Conservation (phyloP, 2,113 vertebrate species). For the Fregetta grallaria region DNA sequence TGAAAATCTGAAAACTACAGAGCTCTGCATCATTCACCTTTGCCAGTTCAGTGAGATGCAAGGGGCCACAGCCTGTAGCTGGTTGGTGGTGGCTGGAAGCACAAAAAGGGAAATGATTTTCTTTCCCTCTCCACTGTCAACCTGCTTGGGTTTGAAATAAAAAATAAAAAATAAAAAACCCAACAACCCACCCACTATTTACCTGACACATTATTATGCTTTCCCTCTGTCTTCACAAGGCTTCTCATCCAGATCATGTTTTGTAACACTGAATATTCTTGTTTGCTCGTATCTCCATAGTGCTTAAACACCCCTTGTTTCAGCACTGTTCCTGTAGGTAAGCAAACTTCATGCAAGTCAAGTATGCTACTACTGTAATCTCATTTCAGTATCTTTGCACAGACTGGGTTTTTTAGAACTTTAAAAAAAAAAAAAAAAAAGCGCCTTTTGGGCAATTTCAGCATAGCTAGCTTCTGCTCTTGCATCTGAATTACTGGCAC, state of each 20-base stretch:
- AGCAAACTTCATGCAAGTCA: background rate
- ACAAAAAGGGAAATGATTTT: background rate
- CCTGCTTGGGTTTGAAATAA: background rate
- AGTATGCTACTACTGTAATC: background rate
- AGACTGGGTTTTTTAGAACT: background rate
- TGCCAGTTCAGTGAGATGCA: background rate
- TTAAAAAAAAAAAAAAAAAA: background rate
- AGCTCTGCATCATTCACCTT: background rate
- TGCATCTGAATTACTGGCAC: background rate
- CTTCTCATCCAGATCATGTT: background rate
- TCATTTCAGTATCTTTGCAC: background rate
- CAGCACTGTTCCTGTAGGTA: background rate
- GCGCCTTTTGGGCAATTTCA: background rate
- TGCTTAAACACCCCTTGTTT: background rate
- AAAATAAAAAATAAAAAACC: background rate
- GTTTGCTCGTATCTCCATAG: background rate
- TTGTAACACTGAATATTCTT: background rate
- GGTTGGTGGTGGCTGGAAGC: background rate
- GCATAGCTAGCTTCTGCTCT: background rate
- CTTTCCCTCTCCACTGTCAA: background rate
- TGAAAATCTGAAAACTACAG: background rate
- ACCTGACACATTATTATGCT: background rate
- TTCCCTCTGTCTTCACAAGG: background rate
- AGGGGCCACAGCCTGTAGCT: background rate
- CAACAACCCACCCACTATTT: background rate